Evolutionary conservation across 2,797 vertebrate species (phyloP).

Genomic region (Hypotaenidia okinawae): DNA sequence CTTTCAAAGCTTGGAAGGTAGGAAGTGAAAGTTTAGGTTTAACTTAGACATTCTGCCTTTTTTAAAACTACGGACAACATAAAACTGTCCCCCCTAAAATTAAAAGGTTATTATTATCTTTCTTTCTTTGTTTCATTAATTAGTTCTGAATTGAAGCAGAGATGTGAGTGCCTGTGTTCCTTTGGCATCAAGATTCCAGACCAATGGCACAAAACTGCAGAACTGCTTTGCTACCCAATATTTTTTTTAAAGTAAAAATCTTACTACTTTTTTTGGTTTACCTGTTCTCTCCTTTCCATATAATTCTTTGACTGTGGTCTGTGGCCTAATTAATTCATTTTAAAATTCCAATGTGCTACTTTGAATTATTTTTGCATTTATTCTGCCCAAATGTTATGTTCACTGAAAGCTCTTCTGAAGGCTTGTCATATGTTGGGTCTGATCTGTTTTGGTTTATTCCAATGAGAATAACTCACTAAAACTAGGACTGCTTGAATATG

Average conservation of each 20-base stretch:
- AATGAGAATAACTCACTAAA: neutral
- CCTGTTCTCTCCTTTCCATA: neutral
- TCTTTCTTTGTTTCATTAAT: neutral
- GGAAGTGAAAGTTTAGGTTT: neutral
- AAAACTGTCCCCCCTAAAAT: neutral
- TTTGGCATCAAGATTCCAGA: neutral
- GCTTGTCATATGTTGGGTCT: neutral
- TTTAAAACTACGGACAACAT: neutral
- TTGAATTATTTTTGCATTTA: neutral
- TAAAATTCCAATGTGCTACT: neutral
- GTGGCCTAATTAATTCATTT: neutral
- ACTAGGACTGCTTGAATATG: neutral
- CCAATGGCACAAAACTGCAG: neutral
- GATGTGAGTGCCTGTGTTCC: fast-evolving
- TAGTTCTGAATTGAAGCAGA: neutral
- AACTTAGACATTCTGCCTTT: neutral
- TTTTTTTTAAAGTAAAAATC: neutral
- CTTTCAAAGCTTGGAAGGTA: neutral
- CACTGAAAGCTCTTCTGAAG: neutral
- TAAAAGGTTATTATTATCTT: neutral
- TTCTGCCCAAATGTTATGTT: neutral
- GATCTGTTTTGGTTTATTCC: no score
- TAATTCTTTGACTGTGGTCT: neutral
- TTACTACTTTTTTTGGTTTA: neutral
- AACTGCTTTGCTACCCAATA: neutral